Conservation (phyloP, 2,797 vertebrate genomes). For the Falco berigora region DNA sequence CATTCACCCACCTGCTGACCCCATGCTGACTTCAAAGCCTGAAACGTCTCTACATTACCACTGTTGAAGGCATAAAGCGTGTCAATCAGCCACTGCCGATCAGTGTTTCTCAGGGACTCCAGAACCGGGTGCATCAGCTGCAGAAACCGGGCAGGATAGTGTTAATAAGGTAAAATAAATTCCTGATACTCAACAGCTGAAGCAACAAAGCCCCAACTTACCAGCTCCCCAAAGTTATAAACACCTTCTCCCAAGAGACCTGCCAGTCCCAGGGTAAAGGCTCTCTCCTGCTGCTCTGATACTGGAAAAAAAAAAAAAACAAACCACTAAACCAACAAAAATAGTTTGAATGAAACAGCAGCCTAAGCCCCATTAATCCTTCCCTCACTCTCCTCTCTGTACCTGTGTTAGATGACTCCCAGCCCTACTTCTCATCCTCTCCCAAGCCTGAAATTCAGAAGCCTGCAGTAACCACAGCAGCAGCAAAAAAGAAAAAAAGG, state of each 20-base stretch:
- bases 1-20: constrained; percentile 85
- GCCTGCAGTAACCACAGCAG: not conserved
- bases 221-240: constrained; percentile 97
- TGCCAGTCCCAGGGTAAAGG: constrained; percentile 92
- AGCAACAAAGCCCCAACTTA: constrained; percentile 57
- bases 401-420: not conserved
- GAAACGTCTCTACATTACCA: constrained; percentile 93
- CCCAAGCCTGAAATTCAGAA: not conserved
- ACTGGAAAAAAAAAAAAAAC: constrained; percentile 64
- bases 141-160: not conserved
- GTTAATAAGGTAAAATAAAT: accelerated
- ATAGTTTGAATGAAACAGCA: not conserved
- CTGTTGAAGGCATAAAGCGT: constrained; percentile 95
- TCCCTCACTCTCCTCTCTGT: not conserved
- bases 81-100: constrained; percentile 97
- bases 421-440: not conserved
- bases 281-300: constrained; percentile 93
- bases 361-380: not conserved
- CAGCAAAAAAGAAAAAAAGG: too few relatives aligned
- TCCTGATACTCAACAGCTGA: not conserved
- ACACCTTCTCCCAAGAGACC: constrained; percentile 95
- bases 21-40: constrained; percentile 89
- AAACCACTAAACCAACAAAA: not conserved
- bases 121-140: constrained; percentile 97
- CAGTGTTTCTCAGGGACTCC: constrained; percentile 89